Base-by-base conservation (phyloP, 2,888 invertebrate genomes). In the Tipula confusa region DNA sequence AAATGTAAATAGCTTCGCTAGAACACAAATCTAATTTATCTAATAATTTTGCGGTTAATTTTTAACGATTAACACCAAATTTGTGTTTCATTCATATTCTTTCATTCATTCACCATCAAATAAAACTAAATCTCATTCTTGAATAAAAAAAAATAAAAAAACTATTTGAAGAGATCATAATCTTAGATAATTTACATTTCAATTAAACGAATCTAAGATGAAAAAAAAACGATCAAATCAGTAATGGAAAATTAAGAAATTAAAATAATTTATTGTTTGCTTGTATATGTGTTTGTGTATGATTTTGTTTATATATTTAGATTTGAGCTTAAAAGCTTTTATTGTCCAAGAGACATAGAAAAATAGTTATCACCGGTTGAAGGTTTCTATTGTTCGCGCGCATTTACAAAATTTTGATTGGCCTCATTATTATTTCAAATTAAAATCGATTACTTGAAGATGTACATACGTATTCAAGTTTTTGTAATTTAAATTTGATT, bases 181-280 rank as follows among this genome's bases (percentile, higher is more conserved):
- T 64, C 64, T 64, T 24, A 64, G 64, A 18, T 64, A 64, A 64
- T 64, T 64, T 64, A 64, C 64, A 64, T 64, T 64, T 64, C 64
- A 64, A 64, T 24, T 64, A 64, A 64, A 64, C 24, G 64, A 64
- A 24, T 64, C 64, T 64, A n/a, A n/a, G n/a, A n/a, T 11, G 64
- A 24, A 18, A n/a, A n/a, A n/a, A n/a, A n/a, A n/a, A 24, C 18
- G 64, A 64, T 64, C 24, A 64, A 64, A 64, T 64, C 64, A 24
- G 64, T 64, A 64, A 64, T 64, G 64, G 64, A 24, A 64, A 64
- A 64, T 43, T 43, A 43, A 15, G 43, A 43, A 43, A 43, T 64
- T 64, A 64, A 24, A 64, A 64, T 24, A 64, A 11, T 11, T 64
- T 64, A 7, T 43, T 79, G 28, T 6, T 7, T 79, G 79, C 28